These are phyloP conservation scores for Echinops telfairi DNA, from an alignment of 2,113 vertebrate genomes.

Conservation along the genomic window DNA sequence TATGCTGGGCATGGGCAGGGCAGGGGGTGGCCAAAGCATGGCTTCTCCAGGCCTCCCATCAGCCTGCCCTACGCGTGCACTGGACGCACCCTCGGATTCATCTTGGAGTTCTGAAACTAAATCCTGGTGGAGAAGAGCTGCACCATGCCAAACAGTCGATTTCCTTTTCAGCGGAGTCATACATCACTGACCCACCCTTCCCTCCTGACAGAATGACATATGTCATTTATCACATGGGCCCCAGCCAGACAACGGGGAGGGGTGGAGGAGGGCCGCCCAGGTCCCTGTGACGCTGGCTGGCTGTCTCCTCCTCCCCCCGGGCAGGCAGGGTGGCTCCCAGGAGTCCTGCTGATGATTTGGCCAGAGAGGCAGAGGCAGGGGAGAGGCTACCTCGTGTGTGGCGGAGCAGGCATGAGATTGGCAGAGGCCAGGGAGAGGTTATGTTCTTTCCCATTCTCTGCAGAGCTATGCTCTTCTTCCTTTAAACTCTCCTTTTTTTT, in stretches of 20 bases:
- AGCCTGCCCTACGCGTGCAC: constrained; percentile 88
- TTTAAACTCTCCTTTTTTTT: background rate
- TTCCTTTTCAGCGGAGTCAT: constrained; percentile 96
- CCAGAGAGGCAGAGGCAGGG: background rate
- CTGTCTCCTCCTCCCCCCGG: constrained; percentile 82
- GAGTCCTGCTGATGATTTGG: constrained; percentile 72
- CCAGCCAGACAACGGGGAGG: constrained; percentile 89
- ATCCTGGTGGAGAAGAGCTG: constrained; percentile 90
- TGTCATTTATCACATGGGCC: constrained; percentile 99
- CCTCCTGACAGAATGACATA: constrained; percentile 98
- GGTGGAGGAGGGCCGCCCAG: constrained; percentile 79
- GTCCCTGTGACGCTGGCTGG: constrained; percentile 72
- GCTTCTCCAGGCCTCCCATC: constrained; percentile 85
- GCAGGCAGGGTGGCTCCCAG: constrained; percentile 65
- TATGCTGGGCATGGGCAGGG: constrained; percentile 81
- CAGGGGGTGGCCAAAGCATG: constrained; percentile 82
- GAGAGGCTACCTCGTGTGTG: constrained; percentile 18
- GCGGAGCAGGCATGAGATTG: constrained; percentile 66
- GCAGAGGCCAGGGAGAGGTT: constrained; percentile 57
- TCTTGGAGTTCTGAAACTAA: constrained; percentile 93
- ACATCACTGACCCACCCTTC: constrained; percentile 99
- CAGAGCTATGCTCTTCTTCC: constrained; percentile 60
- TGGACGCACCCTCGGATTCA: constrained; percentile 93
- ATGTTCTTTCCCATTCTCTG: constrained; percentile 53
- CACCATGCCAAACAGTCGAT: constrained; percentile 98